Base-by-base conservation (phyloP, 2,113 vertebrate species). In the Oenanthe melanoleuca region DNA sequence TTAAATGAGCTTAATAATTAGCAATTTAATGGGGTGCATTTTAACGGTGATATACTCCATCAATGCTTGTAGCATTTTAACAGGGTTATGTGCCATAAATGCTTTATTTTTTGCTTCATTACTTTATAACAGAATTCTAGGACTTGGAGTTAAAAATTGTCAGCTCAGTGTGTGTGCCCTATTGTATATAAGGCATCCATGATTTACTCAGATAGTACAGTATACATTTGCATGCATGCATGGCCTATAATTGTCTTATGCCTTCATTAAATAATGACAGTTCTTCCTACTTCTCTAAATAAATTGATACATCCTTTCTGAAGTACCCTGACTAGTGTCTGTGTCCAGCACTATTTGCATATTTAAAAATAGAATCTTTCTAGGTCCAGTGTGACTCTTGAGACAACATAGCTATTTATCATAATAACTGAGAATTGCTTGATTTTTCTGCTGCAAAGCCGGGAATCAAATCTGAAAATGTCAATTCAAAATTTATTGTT, bases 1-100 rank as follows among this genome's bases (percentile, higher is more conserved):
- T 83, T 80, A 78, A 94, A 84, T 70, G 7, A 84, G 26, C 42
- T 91, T 78, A 91, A 86, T 84, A 82, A 89, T 92, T 67, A 74
- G 45, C 72, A 45, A 10, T 69, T 74, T 86, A 91, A 86, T 65
- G 28, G 40, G 19, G 71, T 78, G 12, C 23, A 24, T 78, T 93
- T 84, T 72, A 95, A 45, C 55, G 42, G 49, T 61, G 38, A 63
- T 63, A 40, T 44, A 66, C n/a, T 69, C 25, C 70, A 47, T 49
- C 47, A 75, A 75, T 61, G 28, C 70, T 31, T 55, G 55, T 15
- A 47, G 55, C 47, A 61, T 67, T 82, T 67, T 60, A 67, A 74
- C 24, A 82, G 25, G 24, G 7, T 60, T 81, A n/a, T 89, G 42
- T 25, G 65, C 40, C 33, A 47, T 71, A 66, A 83, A 60, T 64